Base-by-base conservation (phyloP, 2,113 vertebrate species). In the Eublepharis macularius region DNA sequence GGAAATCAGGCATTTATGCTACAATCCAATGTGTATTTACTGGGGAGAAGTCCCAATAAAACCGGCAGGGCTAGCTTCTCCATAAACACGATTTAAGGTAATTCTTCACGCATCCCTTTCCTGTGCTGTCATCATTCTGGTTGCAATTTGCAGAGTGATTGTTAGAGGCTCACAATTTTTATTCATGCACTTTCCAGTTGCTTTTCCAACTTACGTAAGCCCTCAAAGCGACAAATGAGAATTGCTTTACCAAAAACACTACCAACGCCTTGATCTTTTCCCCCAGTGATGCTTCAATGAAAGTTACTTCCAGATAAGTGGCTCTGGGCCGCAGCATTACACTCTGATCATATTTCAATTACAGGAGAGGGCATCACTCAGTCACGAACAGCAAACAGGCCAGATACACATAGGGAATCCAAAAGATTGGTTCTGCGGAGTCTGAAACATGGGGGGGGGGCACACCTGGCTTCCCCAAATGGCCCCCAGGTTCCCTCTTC, bases 351-450 rank as follows among this genome's bases (percentile, higher is more conserved):
- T n/a, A 69, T 32, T 36, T 4, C 68, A 39, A 16, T 29, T n/a
- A 34, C 11, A 5, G 68, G 68, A 7, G 14, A 69, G 68, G 68
- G 13, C 4, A 17, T 2, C 68, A 69, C 5, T 29, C 68, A 69
- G 11, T 13, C 68, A 4, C 68, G 4, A 91, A 11, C 87, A 89
- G 74, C 79, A 91, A 87, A 86, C 87, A 2, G 34, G 34, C 4
- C 68, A 69, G 60, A 63, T 6, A 69, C n/a, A 36, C 14, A 36
- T 36, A 34, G 16, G 66, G n/a, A 34, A 14, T 17, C n/a, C 14
- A 16, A 36, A 69, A 63, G 9, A 29, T 29, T 29, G 57, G 24
- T 26, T 8, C 24, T 29, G 60, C 5, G 4, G 60, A 9, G 26
- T 29, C 24, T 63, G 60, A 63, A 63, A 63, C 60, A 63, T 29